A percentile compares a stretch with the other conserved stretches of the same genome.
phyloP scores from a whole-genome alignment of 1,140 invertebrate species.

The Polypedilum vanderplanki region DNA sequence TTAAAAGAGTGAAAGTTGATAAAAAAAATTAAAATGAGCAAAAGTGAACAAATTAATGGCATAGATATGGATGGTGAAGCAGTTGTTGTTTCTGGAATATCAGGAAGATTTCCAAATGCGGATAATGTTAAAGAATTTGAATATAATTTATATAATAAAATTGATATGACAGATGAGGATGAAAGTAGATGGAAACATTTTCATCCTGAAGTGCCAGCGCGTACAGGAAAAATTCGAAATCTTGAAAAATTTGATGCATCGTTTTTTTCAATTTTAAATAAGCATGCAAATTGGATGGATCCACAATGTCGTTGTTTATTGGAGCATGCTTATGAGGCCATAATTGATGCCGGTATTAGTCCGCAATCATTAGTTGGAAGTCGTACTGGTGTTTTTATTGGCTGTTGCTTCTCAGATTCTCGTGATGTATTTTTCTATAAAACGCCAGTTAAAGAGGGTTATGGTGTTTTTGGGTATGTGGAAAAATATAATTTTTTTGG shows the following conservation, averaged over 20 bases:
- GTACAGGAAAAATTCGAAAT: constrained; percentile 73
- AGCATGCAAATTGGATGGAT: constrained; percentile 87
- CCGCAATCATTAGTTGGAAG: not conserved
- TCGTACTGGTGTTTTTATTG: constrained; percentile 14
- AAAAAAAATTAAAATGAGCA: too few species aligned
- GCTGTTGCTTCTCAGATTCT: not conserved
- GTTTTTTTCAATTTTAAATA: constrained; percentile 82
- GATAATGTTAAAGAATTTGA: constrained; percentile 65
- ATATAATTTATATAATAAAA: constrained; percentile 64
- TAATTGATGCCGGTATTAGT: constrained; percentile 71
- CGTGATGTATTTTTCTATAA: not conserved
- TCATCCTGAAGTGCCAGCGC: constrained; percentile 61
- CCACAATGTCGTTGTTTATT: constrained; percentile 74
- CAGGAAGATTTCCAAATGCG: constrained; percentile 75
- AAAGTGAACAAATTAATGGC: not conserved
- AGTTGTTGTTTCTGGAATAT: constrained; percentile 63
- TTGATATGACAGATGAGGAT: constrained; percentile 47
- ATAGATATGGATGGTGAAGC: constrained; percentile 42
- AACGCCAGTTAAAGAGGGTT: not conserved
- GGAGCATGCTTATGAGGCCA: constrained; percentile 60
- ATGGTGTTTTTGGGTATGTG: constrained; percentile 9
- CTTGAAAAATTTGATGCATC: constrained; percentile 76
- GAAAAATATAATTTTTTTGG: too few species aligned
- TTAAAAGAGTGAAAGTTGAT: too few species aligned
- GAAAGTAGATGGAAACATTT: constrained; percentile 64